phyloP scores from a whole-genome alignment of 2,113 vertebrate genomes.

The Catagonus wagneri region DNA sequence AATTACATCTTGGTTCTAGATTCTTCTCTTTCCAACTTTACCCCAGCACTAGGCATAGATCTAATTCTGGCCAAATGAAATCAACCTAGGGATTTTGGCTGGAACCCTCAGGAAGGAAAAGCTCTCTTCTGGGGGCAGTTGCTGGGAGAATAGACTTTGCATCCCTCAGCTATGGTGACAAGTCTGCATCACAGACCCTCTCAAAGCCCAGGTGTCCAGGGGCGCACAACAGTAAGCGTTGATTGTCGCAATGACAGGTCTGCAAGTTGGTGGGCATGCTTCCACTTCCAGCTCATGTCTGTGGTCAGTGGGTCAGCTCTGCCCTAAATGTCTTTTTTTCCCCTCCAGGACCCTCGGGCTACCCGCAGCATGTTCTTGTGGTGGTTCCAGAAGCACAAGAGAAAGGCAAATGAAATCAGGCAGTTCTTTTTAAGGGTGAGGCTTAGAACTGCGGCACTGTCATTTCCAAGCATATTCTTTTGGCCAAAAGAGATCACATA shows the following conservation, averaged over 20 bases:
- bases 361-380: not conserved
- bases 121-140: not conserved
- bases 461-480: not conserved
- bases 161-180: not conserved
- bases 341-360: not conserved
- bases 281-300: not conserved
- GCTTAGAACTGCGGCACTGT: not conserved
- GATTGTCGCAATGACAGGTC: too few species aligned
- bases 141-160: not conserved
- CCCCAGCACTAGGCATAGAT: not conserved
- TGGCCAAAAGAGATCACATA: not conserved
- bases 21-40: not conserved
- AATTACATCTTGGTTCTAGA: not conserved
- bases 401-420: not conserved
- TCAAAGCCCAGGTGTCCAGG: not conserved
- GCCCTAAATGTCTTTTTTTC: not conserved
- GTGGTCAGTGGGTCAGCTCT: too few species aligned
- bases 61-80: not conserved
- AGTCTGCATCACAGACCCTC: fast-evolving
- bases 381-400: not conserved
- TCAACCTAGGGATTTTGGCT: not conserved
- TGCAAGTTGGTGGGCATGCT: fast-evolving
- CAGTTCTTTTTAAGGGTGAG: not conserved
- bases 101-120: not conserved
- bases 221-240: fast-evolving